These are phyloP conservation scores for Bugula neritina DNA, from an alignment of 2,888 invertebrate species.

Conservation along the genomic window DNA sequence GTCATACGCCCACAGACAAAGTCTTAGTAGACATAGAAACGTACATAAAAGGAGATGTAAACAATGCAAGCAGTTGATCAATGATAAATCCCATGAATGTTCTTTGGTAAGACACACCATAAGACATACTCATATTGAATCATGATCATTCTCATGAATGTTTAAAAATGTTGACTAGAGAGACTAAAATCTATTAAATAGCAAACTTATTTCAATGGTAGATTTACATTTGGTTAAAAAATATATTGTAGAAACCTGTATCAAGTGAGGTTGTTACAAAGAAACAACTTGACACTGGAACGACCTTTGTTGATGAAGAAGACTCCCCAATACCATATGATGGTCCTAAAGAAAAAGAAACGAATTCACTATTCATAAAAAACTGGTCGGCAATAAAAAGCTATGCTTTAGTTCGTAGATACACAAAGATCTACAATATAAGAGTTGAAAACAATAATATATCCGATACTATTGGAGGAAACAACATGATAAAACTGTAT, in stretches of 20 bases:
- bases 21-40: background rate
- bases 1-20: background rate
- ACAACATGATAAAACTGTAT: background rate
- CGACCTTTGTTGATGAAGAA: background rate
- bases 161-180: background rate
- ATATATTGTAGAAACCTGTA: too few relatives aligned
- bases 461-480: background rate
- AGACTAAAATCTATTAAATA: too few relatives aligned
- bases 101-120: background rate
- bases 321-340: background rate
- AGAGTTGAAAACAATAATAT: background rate
- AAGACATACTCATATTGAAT: background rate
- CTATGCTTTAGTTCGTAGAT: background rate
- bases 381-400: background rate
- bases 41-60: background rate
- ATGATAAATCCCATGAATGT: background rate
- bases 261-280: slow-evolving; percentile 26
- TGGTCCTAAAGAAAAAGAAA: background rate
- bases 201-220: too few relatives aligned
- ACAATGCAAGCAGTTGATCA: background rate
- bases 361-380: background rate
- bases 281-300: slow-evolving; percentile 27
- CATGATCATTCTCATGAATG: background rate
- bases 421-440: background rate
- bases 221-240: too few relatives aligned